Conservation (phyloP, 1,140 invertebrate genomes). For the Ooceraea biroi region DNA sequence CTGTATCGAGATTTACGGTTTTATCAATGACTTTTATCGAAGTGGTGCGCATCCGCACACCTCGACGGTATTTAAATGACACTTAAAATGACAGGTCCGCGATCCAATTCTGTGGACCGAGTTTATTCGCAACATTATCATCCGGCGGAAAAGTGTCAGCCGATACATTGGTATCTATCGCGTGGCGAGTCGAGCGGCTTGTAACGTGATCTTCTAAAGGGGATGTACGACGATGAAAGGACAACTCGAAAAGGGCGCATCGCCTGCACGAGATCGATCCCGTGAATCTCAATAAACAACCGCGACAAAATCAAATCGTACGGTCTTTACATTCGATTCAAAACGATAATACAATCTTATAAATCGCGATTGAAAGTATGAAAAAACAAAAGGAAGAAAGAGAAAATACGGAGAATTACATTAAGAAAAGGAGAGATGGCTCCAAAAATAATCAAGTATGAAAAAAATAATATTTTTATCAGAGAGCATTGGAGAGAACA, state of each 20-base stretch:
- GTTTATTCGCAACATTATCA: constrained; percentile 66
- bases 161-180: constrained; percentile 55
- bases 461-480: no score
- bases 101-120: constrained; percentile 44
- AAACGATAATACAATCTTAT: constrained; percentile 1
- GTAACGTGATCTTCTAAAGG: constrained; percentile 67
- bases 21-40: constrained; percentile 43
- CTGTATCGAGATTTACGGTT: not conserved
- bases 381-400: not conserved
- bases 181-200: constrained; percentile 47
- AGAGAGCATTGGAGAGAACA: no score
- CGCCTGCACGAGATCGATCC: constrained; percentile 33
- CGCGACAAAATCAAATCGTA: constrained; percentile 18
- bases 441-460: not conserved
- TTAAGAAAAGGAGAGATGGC: not conserved
- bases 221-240: constrained; percentile 63
- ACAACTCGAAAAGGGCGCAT: constrained; percentile 45
- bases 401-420: no score
- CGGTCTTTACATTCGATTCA: not conserved
- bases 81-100: constrained; percentile 33
- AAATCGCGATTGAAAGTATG: not conserved
- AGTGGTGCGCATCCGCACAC: constrained; percentile 11
- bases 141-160: constrained; percentile 56
- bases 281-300: constrained; percentile 33
- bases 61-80: constrained; percentile 34